Evolutionary conservation across 2,113 vertebrate genomes (phyloP).

Genomic region (Poeciliopsis prolifica): DNA sequence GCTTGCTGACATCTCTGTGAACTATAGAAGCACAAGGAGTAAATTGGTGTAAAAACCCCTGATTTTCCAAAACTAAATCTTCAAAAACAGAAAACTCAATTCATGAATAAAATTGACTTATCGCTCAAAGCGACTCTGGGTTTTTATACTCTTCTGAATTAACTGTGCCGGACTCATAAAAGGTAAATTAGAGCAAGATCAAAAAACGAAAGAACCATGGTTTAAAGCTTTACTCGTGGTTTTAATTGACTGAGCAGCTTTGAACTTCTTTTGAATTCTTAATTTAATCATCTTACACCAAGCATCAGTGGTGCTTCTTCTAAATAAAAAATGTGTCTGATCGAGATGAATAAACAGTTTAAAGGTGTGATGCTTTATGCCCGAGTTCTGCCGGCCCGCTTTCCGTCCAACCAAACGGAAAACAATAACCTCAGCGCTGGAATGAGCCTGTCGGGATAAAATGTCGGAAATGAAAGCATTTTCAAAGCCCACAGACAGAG

Average conservation of each 20-base stretch:
- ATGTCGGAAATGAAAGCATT: slow-evolving; percentile 68
- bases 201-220: slow-evolving; percentile 7
- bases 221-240: slow-evolving; percentile 6
- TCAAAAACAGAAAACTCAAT: no score
- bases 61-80: no score
- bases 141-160: slow-evolving; percentile 14
- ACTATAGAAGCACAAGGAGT: no score
- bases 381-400: not conserved
- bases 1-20: no score
- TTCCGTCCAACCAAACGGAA: slow-evolving; percentile 43
- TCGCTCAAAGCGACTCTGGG: not conserved
- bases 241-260: slow-evolving; percentile 19
- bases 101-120: no score
- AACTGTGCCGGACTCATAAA: not conserved
- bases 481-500: slow-evolving; percentile 43
- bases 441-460: slow-evolving; percentile 42
- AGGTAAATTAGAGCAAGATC: slow-evolving; percentile 6
- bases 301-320: slow-evolving; percentile 19
- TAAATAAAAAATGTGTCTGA: slow-evolving; percentile 9
- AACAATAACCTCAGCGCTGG: slow-evolving; percentile 48
- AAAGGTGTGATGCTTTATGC: not conserved
- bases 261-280: slow-evolving; percentile 39
- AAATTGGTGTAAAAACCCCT: no score
- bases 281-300: slow-evolving; percentile 39
- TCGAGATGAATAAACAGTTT: not conserved